Base-by-base conservation (phyloP, 2,888 invertebrate genomes). In the Deladenus siricidicola region DNA sequence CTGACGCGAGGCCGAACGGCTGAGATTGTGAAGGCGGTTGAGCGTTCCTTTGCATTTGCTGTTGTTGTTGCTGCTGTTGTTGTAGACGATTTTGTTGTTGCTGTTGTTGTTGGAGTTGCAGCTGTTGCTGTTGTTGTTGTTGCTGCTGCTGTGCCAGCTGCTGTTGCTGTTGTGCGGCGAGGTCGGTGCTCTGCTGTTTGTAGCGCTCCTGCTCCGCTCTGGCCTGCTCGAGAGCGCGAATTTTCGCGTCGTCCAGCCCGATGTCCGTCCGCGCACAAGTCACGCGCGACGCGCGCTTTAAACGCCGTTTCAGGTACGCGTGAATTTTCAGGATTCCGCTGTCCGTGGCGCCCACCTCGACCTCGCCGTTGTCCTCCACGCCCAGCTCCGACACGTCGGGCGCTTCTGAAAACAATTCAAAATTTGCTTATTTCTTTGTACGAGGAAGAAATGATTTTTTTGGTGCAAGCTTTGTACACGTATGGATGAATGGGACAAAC, bases 81-180 rank as follows among this genome's bases (percentile, higher is more conserved):
- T 24, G 6, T n/a, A 19, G 8, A 47, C 56, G 58, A 48, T 58
- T 53, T 28, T 56, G 61, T 34, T 69, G 69, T 58, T 69, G 66
- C 19, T 66, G 62, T 24, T 66, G 56, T 21, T 62, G 66, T 34
- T 62, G 67, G 6, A 47, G 49, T 53, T 66, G 60, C 44, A 43
- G 44, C 29, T 62, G 56, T 28, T 61, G 56, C 28, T 64, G 62
- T 19, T 56, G 51, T 51, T 66, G 65, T 4, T 59, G 60, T 23
- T 60, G 58, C 1, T 62, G 61, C 47, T 28, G 56, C 10, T 48
- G 53, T 34, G n/a, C 21, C 24, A 44, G 39, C n/a, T 29, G 58
- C 23, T 39, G 49, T 4, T 61, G 34, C 30, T 60, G 57, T 19
- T 57, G 61, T 6, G 60, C 45, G 10, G 58, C 39, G 2, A 52